These are phyloP conservation scores for Dolichoris vasculosae DNA, from an alignment of 1,140 invertebrate species.

Conservation along the genomic window DNA sequence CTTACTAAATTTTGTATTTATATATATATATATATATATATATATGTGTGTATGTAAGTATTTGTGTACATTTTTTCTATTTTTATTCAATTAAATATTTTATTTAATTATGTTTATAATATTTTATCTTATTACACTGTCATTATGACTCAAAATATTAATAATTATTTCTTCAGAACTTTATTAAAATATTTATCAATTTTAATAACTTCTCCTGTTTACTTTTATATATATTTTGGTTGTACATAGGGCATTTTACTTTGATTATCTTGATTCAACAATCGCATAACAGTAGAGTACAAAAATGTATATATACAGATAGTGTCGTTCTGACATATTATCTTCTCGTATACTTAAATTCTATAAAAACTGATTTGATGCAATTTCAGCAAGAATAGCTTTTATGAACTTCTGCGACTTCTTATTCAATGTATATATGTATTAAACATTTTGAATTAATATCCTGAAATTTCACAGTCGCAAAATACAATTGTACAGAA, in stretches of 20 bases:
- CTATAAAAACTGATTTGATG: conserved; percentile 14
- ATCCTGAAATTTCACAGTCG: not conserved
- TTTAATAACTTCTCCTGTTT: too few relatives aligned
- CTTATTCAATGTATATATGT: not conserved
- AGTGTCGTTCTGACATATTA: not conserved
- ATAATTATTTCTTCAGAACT: too few relatives aligned
- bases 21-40: not conserved
- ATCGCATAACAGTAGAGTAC: not conserved
- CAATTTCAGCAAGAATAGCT: conserved; percentile 1
- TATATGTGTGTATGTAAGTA: too few relatives aligned
- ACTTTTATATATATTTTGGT: too few relatives aligned
- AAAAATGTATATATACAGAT: not conserved
- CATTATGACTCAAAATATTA: too few relatives aligned
- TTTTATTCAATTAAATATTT: not conserved
- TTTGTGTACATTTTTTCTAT: too few relatives aligned
- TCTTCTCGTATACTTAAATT: not conserved
- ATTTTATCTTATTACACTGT: not conserved
- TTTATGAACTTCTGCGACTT: not conserved
- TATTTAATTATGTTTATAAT: not conserved
- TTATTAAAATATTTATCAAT: too few relatives aligned
- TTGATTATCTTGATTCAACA: too few relatives aligned
- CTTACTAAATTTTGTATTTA: too few relatives aligned
- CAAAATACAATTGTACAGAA: not conserved
- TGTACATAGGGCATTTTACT: not conserved
- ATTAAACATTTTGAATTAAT: not conserved